Conservation (phyloP, 2,113 vertebrate genomes). For the Ctenomys sociabilis region DNA sequence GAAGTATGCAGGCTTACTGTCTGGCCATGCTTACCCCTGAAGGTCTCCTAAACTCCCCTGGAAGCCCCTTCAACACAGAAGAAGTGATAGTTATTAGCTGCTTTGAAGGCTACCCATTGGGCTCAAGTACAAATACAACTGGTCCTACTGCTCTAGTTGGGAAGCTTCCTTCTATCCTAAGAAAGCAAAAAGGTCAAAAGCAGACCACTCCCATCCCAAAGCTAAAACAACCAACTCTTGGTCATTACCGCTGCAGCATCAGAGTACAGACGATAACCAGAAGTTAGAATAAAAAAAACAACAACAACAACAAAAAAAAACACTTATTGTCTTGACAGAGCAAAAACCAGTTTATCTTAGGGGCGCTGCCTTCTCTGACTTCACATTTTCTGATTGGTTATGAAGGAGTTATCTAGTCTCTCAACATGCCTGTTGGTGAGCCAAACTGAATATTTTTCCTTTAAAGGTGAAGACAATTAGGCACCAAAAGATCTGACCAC, state of each 20-base stretch:
- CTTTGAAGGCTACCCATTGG: neutral
- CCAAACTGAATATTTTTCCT: neutral
- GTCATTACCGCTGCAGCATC: neutral
- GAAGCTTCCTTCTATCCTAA: neutral
- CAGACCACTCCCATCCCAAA: neutral
- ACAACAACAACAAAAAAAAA: no score
- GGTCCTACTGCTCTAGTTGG: neutral
- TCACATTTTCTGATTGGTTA: neutral
- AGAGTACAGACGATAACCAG: neutral
- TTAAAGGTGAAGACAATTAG: neutral
- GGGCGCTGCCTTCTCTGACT: neutral
- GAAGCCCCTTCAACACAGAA: neutral
- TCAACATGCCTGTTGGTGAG: neutral
- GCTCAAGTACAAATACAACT: neutral
- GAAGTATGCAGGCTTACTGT: neutral
- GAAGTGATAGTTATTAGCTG: neutral
- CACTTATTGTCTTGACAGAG: neutral
- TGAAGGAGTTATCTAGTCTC: neutral
- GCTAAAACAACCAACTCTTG: neutral
- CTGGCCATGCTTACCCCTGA: neutral
- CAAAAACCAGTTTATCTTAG: neutral
- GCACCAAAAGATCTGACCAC: neutral
- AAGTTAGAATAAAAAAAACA: neutral
- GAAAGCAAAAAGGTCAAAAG: constrained; percentile 15
- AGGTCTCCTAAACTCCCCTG: neutral